These are phyloP conservation scores for Aleiodes sp. DNA, from an alignment of 1,140 invertebrate species.

Conservation along the genomic window DNA sequence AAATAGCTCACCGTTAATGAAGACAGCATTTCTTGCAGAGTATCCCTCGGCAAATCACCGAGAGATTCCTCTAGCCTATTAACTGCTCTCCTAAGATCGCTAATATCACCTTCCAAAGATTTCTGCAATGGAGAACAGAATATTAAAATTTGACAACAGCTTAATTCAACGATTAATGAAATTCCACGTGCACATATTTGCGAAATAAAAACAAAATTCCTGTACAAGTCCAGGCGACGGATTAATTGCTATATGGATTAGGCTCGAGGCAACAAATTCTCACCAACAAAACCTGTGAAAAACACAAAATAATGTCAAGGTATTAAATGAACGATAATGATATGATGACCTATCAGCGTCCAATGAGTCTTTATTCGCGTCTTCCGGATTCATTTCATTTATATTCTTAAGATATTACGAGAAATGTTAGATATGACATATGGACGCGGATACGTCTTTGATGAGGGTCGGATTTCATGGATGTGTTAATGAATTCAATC, in stretches of 20 bases:
- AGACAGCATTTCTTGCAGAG: slow-evolving; percentile 74
- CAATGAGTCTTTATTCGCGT: slow-evolving; percentile 30
- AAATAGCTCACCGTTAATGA: slow-evolving; percentile 78
- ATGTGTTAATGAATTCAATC: slow-evolving; percentile 4
- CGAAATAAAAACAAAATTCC: slow-evolving; percentile 28
- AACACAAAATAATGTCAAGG: slow-evolving; percentile 30
- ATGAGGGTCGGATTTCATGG: no score
- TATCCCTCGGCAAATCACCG: slow-evolving; percentile 73
- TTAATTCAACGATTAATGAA: slow-evolving; percentile 26
- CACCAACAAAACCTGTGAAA: slow-evolving; percentile 37
- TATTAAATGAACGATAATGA: slow-evolving; percentile 12
- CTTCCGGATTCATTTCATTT: slow-evolving; percentile 23
- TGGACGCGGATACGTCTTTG: slow-evolving; percentile 24
- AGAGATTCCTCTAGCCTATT: slow-evolving; percentile 73
- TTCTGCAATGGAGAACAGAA: slow-evolving; percentile 67
- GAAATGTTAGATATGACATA: slow-evolving; percentile 22
- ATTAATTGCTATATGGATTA: slow-evolving; percentile 37
- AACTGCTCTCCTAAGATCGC: slow-evolving; percentile 72
- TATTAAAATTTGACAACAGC: slow-evolving; percentile 25
- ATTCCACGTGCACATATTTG: slow-evolving; percentile 40
- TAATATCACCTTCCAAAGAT: slow-evolving; percentile 72
- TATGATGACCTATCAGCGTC: slow-evolving; percentile 31
- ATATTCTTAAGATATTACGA: neutral
- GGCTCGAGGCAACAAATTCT: neutral
- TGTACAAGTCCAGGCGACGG: slow-evolving; percentile 31